Percentiles rank a stretch among this genome's conserved stretches.
Conservation (phyloP, 2,888 invertebrate genomes). For the Amblyteles armatorius region DNA sequence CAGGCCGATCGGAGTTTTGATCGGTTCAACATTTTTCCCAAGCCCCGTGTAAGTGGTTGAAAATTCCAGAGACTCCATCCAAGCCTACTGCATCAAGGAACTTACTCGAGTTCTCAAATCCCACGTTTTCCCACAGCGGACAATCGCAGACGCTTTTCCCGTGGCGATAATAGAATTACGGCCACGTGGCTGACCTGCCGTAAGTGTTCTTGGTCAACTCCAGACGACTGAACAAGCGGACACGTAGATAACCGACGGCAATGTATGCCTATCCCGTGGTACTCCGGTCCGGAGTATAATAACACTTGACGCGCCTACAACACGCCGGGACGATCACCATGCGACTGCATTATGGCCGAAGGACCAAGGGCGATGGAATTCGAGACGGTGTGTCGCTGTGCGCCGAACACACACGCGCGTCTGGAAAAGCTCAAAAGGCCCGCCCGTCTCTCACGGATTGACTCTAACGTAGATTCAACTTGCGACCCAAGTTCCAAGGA, state of each 20-base stretch:
- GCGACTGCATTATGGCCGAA: conserved; percentile 14
- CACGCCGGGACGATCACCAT: neutral
- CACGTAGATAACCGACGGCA: neutral
- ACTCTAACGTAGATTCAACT: conserved; percentile 24
- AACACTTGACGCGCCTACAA: conserved; percentile 41
- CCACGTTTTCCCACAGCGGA: neutral
- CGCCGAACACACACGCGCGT: neutral
- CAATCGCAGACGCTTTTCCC: neutral
- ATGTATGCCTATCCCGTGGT: conserved; percentile 5
- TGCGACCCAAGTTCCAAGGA: conserved; percentile 48
- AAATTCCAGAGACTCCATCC: too few relatives aligned
- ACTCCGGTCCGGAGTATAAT: conserved; percentile 12
- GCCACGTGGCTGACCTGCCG: conserved; percentile 1
- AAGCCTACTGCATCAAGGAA: too few relatives aligned
- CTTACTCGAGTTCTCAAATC: neutral
- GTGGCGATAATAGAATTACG: conserved; percentile 3
- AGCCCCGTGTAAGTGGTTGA: too few relatives aligned
- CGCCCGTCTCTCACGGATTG: neutral
- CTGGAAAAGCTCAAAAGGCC: conserved; percentile 36
- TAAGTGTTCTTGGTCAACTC: conserved; percentile 4
- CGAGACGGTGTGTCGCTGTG: conserved; percentile 14
- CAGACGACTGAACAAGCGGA: conserved; percentile 1
- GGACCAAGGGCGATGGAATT: conserved; percentile 20
- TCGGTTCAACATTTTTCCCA: too few relatives aligned
- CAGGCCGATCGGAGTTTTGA: too few relatives aligned